Percentiles rank a stretch among this genome's conserved stretches.
Evolutionary conservation across 2,797 vertebrate species (phyloP).

Genomic region (Melanogrammus aeglefinus): DNA sequence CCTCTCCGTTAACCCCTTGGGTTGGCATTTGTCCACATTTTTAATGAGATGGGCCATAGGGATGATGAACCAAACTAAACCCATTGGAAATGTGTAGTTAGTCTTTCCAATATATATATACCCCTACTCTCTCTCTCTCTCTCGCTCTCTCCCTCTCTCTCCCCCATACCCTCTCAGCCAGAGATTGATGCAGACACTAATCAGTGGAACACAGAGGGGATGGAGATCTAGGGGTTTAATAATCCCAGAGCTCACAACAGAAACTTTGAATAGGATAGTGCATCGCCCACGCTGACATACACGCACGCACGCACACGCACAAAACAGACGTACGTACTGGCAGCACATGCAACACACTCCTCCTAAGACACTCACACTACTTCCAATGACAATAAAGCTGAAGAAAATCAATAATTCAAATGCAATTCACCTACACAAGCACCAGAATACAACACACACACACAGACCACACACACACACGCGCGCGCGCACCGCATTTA

Average conservation of each 20-base stretch:
- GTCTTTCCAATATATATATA: background rate
- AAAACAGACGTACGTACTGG: background rate
- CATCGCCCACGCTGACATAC: background rate
- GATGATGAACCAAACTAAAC: slow-evolving; percentile 51
- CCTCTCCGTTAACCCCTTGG: slow-evolving; percentile 15
- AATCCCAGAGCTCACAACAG: slow-evolving; percentile 5
- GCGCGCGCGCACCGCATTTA: background rate
- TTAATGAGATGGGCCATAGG: slow-evolving; percentile 60
- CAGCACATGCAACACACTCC: background rate
- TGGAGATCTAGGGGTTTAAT: slow-evolving; percentile 16
- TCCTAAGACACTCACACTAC: background rate
- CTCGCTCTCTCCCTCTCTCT: too few species aligned
- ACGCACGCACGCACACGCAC: slow-evolving; percentile 7
- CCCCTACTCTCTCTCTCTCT: too few species aligned
- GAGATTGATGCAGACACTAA: slow-evolving; percentile 30
- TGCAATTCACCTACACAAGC: slow-evolving; percentile 5
- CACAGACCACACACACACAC: slow-evolving; percentile 9
- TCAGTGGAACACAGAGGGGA: slow-evolving; percentile 31
- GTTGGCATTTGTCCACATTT: slow-evolving; percentile 56
- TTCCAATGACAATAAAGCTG: slow-evolving; percentile 1
- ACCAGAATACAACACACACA: slow-evolving; percentile 3
- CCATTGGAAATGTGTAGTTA: slow-evolving; percentile 36
- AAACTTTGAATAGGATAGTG: background rate
- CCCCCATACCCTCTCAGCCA: slow-evolving; percentile 10
- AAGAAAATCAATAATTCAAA: background rate